Percentiles rank a stretch among this genome's conserved stretches.
Evolutionary conservation across 2,888 invertebrate genomes (phyloP).

Genomic region (Hecatera dysodea): DNA sequence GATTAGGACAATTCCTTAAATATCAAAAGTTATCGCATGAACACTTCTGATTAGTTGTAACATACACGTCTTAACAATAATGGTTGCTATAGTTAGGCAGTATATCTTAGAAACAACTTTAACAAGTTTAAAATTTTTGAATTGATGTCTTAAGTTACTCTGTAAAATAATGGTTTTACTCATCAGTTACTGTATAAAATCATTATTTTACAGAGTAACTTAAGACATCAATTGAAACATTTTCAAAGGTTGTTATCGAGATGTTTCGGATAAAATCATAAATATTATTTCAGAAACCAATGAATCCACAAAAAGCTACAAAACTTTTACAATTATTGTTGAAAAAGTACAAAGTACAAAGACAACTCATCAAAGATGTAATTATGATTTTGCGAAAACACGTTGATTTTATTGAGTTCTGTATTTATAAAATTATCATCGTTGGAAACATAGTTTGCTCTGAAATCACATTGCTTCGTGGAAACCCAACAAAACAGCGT

Average conservation of each 20-base stretch:
- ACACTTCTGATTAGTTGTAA: background rate
- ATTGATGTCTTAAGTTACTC: too few species aligned
- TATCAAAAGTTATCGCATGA: background rate
- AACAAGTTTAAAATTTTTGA: too few species aligned
- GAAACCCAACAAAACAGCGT: background rate
- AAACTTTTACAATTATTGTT: conserved; percentile 35
- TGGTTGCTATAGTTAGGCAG: background rate
- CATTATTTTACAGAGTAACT: conserved; percentile 4
- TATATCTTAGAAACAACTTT: background rate
- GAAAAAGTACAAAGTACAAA: conserved; percentile 37
- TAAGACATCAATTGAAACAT: background rate
- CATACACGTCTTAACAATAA: background rate
- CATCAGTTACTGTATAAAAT: background rate
- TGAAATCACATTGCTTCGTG: conserved; percentile 1
- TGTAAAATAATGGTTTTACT: too few species aligned
- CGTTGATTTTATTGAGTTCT: background rate
- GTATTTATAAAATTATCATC: background rate
- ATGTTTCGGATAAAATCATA: conserved; percentile 9
- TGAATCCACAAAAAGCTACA: conserved; percentile 23
- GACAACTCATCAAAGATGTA: background rate
- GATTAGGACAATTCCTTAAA: background rate
- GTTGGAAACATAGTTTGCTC: conserved; percentile 3
- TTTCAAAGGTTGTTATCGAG: background rate
- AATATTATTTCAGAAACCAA: conserved; percentile 27
- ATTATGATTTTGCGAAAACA: conserved; percentile 7